Conservation (phyloP, 92 coral and sea anemone species). For the Pocillopora meandrina region DNA sequence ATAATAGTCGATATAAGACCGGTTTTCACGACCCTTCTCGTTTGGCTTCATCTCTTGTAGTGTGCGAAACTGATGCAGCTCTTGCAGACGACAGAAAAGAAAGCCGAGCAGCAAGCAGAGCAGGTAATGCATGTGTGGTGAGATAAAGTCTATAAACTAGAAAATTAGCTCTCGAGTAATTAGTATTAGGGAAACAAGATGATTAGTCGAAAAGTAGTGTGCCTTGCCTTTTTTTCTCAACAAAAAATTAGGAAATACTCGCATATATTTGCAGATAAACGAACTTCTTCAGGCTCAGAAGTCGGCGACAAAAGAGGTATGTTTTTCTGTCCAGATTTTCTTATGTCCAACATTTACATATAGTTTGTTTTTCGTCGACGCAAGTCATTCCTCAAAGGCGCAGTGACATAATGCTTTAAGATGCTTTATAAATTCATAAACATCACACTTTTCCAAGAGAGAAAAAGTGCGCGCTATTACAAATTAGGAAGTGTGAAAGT, state of each 20-base stretch:
- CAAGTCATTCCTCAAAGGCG: no score
- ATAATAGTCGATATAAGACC: no score
- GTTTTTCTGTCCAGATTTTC: background rate
- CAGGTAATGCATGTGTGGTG: conserved; percentile 55
- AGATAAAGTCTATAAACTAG: background rate
- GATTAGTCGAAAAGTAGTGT: background rate
- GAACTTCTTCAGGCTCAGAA: conserved; percentile 79
- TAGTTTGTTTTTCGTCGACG: no score
- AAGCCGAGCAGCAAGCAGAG: conserved; percentile 80
- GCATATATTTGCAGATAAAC: conserved; percentile 46
- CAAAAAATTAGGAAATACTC: background rate
- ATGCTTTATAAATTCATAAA: no score
- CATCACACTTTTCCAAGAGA: no score
- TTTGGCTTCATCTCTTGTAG: conserved; percentile 33
- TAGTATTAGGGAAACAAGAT: no score
- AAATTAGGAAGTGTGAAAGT: background rate
- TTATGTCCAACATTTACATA: background rate
- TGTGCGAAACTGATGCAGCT: conserved; percentile 90
- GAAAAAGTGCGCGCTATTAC: no score
- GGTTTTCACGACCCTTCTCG: background rate
- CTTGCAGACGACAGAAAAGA: conserved; percentile 88
- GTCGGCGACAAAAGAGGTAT: conserved; percentile 83
- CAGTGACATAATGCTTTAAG: no score
- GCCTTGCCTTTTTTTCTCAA: background rate
- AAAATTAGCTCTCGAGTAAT: background rate